These are phyloP conservation scores for Pocillopora damicornis DNA, from an alignment of 64 coral and sea anemone species.

Conservation along the genomic window DNA sequence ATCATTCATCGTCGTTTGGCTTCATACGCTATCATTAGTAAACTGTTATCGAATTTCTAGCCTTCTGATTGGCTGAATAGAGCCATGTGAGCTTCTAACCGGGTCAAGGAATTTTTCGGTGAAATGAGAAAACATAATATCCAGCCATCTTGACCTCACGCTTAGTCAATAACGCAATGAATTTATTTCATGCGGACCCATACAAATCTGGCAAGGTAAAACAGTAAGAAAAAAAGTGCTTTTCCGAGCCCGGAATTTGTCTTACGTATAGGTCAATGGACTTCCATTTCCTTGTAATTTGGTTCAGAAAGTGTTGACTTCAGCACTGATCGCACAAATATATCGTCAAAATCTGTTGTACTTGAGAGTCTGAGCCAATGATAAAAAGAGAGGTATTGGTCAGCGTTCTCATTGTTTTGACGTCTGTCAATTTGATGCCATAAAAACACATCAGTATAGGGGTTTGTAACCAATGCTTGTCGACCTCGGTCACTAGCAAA, in stretches of 20 bases:
- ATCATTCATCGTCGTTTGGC: no score
- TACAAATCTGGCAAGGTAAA: no score
- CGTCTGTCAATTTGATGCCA: not conserved
- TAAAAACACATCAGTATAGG: not conserved
- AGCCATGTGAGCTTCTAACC: no score
- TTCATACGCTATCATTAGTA: no score
- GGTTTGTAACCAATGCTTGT: not conserved
- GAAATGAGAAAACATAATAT: no score
- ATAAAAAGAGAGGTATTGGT: not conserved
- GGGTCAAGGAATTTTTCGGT: no score
- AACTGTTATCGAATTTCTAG: no score
- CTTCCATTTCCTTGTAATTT: not conserved
- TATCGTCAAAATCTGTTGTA: not conserved
- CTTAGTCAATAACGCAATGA: no score
- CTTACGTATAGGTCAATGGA: not conserved
- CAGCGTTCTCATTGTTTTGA: not conserved
- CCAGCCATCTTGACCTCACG: no score
- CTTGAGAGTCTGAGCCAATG: not conserved
- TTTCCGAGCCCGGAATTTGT: not conserved
- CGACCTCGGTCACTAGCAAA: not conserved
- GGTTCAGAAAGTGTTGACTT: not conserved
- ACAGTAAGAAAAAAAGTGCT: no score
- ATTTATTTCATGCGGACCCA: no score
- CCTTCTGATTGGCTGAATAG: no score
- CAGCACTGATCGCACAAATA: not conserved